These are phyloP conservation scores for Chromobotia macracanthus DNA, from an alignment of 2,797 vertebrate species.

Conservation along the genomic window DNA sequence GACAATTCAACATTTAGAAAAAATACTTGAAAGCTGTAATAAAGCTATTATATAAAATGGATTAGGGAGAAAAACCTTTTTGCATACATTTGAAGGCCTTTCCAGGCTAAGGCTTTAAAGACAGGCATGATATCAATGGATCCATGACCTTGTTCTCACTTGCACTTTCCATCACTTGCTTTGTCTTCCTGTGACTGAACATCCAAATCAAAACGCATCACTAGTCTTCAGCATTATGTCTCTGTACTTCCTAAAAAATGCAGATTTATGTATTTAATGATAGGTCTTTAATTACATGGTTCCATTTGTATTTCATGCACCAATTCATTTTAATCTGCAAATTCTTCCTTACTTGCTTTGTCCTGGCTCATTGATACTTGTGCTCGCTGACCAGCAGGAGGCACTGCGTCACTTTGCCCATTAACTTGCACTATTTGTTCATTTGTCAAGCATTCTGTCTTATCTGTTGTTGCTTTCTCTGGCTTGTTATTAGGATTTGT, in stretches of 20 bases:
- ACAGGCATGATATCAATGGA: slow-evolving; percentile 47
- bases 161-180: slow-evolving; percentile 55
- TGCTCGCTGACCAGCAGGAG: slow-evolving; percentile 66
- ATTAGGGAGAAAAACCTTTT: slow-evolving; percentile 74
- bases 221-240: slow-evolving; percentile 72
- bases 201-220: slow-evolving; percentile 57
- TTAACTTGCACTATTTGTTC: slow-evolving; percentile 58
- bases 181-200: slow-evolving; percentile 45
- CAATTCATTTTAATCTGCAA: background rate
- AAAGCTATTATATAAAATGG: slow-evolving; percentile 78
- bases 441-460: slow-evolving; percentile 27
- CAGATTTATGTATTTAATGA: background rate
- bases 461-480: slow-evolving; percentile 47
- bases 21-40: slow-evolving; percentile 77
- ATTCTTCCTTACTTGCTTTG: slow-evolving; percentile 69
- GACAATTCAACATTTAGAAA: slow-evolving; percentile 71
- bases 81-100: slow-evolving; percentile 93
- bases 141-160: slow-evolving; percentile 47
- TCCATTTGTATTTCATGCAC: slow-evolving; percentile 13
- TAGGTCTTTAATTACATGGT: background rate
- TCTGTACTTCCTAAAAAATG: slow-evolving; percentile 69
- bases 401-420: slow-evolving; percentile 53
- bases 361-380: slow-evolving; percentile 61
- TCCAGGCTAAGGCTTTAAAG: slow-evolving; percentile 89
- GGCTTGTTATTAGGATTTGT: slow-evolving; percentile 61